A percentile compares a stretch with the other conserved stretches of the same genome.
Conservation (phyloP, 2,797 vertebrate species). For the Sandelia bainsii region DNA sequence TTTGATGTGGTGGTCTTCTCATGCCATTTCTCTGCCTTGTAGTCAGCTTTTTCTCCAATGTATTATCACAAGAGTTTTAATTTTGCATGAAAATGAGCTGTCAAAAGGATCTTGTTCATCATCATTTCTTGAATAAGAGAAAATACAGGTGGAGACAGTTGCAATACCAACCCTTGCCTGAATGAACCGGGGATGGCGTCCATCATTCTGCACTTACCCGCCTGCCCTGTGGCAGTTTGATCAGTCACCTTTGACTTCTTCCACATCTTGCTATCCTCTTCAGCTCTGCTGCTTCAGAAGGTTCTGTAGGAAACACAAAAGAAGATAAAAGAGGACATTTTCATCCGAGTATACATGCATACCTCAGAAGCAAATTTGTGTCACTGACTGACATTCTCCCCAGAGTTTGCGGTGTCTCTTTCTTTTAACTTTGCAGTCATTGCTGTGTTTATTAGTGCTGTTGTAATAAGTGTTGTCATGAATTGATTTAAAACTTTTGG, state of each 20-base stretch:
- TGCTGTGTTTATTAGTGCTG: background rate
- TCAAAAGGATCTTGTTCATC: slow-evolving; percentile 26
- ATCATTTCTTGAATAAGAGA: slow-evolving; percentile 15
- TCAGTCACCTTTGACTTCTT: slow-evolving; percentile 83
- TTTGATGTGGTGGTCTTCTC: slow-evolving; percentile 8
- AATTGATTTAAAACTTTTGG: background rate
- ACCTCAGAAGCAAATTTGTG: slow-evolving; percentile 13
- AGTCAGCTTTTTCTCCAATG: slow-evolving; percentile 12
- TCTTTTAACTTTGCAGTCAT: background rate
- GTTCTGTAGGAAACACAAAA: slow-evolving; percentile 49
- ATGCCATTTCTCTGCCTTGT: slow-evolving; percentile 18
- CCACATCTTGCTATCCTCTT: slow-evolving; percentile 76
- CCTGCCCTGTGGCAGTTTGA: slow-evolving; percentile 82
- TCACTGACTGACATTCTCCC: slow-evolving; percentile 6
- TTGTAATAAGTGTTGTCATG: background rate
- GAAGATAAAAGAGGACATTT: slow-evolving; percentile 1
- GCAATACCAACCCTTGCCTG: slow-evolving; percentile 39
- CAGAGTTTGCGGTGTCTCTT: background rate
- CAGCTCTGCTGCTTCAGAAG: slow-evolving; percentile 66
- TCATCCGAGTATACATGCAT: slow-evolving; percentile 11
- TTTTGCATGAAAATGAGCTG: slow-evolving; percentile 19
- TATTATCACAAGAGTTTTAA: slow-evolving; percentile 11
- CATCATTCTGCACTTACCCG: slow-evolving; percentile 77
- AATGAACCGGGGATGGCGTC: slow-evolving; percentile 18
- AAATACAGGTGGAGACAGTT: slow-evolving; percentile 33